Conservation (phyloP, 2,797 vertebrate species). For the Epinephelus awoara region DNA sequence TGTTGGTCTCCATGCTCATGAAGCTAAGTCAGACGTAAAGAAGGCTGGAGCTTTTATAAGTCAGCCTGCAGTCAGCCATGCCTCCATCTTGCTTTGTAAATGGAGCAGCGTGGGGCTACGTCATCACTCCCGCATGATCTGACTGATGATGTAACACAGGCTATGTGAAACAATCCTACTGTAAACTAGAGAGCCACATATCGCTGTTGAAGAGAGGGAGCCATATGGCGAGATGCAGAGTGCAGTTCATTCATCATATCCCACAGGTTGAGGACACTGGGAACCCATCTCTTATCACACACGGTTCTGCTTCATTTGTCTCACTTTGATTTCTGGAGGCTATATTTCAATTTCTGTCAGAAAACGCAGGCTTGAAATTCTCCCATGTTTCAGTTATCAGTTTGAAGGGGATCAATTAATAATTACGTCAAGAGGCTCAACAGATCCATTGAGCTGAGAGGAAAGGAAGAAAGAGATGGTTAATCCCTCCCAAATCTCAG, state of each 20-base stretch:
- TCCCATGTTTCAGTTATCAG: constrained; percentile 48
- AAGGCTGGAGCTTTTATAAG: constrained; percentile 43
- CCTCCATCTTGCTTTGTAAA: constrained; percentile 64
- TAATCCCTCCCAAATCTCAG: constrained; percentile 45
- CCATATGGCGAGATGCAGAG: constrained; percentile 31
- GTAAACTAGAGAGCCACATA: constrained; percentile 49
- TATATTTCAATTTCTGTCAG: constrained; percentile 43
- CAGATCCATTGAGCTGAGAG: constrained; percentile 26
- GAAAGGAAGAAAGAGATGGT: constrained; percentile 26
- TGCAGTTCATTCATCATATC: constrained; percentile 31
- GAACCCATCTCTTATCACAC: constrained; percentile 32
- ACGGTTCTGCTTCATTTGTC: constrained; percentile 25
- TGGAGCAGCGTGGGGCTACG: constrained; percentile 55
- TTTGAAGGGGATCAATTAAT: constrained; percentile 63
- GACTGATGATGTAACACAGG: constrained; percentile 74
- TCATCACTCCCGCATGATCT: constrained; percentile 65
- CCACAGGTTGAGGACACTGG: constrained; percentile 26
- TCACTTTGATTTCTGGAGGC: constrained; percentile 13
- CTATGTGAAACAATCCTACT: constrained; percentile 58
- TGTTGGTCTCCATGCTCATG: constrained; percentile 32
- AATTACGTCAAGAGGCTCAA: constrained; percentile 57
- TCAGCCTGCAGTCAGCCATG: constrained; percentile 42
- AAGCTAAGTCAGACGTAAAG: constrained; percentile 50
- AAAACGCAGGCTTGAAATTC: constrained; percentile 30
- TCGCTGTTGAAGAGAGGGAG: constrained; percentile 24